These are phyloP conservation scores for Parnassius glacialis DNA, from an alignment of 2,888 invertebrate genomes.

Conservation along the genomic window DNA sequence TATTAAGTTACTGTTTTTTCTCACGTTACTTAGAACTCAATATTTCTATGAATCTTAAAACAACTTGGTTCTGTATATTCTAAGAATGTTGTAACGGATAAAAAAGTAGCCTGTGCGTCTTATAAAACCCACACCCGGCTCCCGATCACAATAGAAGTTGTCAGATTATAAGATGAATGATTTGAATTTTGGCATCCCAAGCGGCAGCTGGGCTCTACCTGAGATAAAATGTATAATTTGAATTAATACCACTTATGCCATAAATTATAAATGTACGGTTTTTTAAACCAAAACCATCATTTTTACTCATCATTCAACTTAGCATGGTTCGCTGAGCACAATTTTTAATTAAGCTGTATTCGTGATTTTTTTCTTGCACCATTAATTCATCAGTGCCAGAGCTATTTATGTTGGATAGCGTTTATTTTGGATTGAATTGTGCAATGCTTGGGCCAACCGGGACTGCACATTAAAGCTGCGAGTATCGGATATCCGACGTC, in stretches of 20 bases:
- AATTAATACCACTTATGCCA: slow-evolving; percentile 26
- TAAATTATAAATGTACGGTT: slow-evolving; percentile 22
- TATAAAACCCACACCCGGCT: slow-evolving; percentile 49
- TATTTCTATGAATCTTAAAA: slow-evolving; percentile 6
- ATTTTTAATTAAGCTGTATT: slow-evolving; percentile 59
- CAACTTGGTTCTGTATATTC: slow-evolving; percentile 5
- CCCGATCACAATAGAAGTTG: slow-evolving; percentile 67
- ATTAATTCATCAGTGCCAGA: slow-evolving; percentile 69
- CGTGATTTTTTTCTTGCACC: slow-evolving; percentile 52
- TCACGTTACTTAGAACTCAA: background rate
- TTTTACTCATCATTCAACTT: background rate
- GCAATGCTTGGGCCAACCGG: slow-evolving; percentile 54
- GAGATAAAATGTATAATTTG: slow-evolving; percentile 51
- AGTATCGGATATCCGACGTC: slow-evolving; percentile 75
- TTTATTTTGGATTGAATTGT: slow-evolving; percentile 73
- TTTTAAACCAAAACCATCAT: slow-evolving; percentile 25
- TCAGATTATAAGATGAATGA: slow-evolving; percentile 80
- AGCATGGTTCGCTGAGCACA: slow-evolving; percentile 8
- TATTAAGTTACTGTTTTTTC: too few species aligned
- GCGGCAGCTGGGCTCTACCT: slow-evolving; percentile 53
- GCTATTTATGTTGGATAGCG: slow-evolving; percentile 70
- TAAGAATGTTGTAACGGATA: slow-evolving; percentile 37
- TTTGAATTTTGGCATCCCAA: slow-evolving; percentile 62
- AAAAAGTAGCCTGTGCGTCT: slow-evolving; percentile 34
- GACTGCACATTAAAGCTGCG: slow-evolving; percentile 61